Percentiles rank a stretch among this genome's conserved stretches.
These are phyloP conservation scores for Chymomyza fuscimana DNA, from an alignment of 2,888 invertebrate species.

Conservation along the genomic window DNA sequence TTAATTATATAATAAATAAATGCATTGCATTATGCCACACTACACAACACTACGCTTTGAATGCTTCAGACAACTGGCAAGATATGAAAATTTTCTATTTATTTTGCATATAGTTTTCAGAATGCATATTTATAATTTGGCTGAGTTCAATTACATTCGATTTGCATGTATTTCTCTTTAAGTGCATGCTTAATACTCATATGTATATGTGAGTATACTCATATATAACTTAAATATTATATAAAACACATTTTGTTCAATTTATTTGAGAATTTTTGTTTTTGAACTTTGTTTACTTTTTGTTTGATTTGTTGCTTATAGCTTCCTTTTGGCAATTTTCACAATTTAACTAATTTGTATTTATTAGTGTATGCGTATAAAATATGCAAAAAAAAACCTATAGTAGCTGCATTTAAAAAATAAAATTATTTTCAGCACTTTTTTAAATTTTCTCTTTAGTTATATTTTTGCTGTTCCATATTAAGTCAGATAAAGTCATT, in stretches of 20 bases:
- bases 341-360: background rate
- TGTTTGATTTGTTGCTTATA: background rate
- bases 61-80: background rate
- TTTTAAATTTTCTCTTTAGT: constrained; percentile 40
- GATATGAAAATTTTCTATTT: background rate
- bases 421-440: constrained; percentile 9
- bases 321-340: background rate
- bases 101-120: background rate
- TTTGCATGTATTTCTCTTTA: background rate
- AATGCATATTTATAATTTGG: background rate
- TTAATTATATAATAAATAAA: no score
- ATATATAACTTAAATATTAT: background rate
- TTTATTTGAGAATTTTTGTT: background rate
- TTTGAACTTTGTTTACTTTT: background rate
- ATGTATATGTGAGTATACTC: no score
- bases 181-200: background rate
- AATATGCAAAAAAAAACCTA: no score
- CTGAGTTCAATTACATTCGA: background rate
- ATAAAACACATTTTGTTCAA: background rate
- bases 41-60: background rate
- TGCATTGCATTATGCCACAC: background rate
- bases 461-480: constrained; percentile 13
- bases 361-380: background rate
- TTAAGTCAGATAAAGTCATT: background rate
- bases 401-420: no score